phyloP scores from a whole-genome alignment of 2,888 invertebrate genomes.

The Acrobasis consociella region DNA sequence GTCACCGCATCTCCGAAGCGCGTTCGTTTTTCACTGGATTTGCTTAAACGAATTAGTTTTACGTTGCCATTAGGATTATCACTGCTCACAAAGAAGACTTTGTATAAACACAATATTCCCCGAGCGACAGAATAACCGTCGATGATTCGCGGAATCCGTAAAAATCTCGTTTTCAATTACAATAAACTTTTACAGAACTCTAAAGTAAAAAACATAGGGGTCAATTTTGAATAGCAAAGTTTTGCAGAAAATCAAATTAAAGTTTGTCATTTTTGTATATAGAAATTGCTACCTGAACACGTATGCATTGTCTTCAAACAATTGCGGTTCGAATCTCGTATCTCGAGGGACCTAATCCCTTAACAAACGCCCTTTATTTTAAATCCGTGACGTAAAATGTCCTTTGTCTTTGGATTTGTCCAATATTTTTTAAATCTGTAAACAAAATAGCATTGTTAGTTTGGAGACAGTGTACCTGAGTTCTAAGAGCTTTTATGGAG shows the following conservation, averaged over 20 bases:
- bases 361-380: conserved; percentile 70
- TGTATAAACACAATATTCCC: conserved; percentile 44
- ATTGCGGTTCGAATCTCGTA: conserved; percentile 59
- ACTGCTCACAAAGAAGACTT: conserved; percentile 48
- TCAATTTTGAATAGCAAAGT: neutral
- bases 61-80: conserved; percentile 47
- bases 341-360: conserved; percentile 67
- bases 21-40: conserved; percentile 32
- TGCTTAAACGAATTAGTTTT: conserved; percentile 34
- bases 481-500: conserved; percentile 38
- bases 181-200: neutral
- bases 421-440: conserved; percentile 37
- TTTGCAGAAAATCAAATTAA: conserved; percentile 28
- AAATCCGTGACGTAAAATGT: conserved; percentile 67
- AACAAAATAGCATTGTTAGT: conserved; percentile 48
- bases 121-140: conserved; percentile 41
- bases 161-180: conserved; percentile 26
- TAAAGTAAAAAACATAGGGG: neutral
- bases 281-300: conserved; percentile 71
- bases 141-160: conserved; percentile 50
- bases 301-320: conserved; percentile 62
- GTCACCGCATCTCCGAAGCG: conserved; percentile 27
- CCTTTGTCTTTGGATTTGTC: conserved; percentile 32
- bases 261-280: conserved; percentile 45
- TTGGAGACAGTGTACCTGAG: conserved; percentile 42